Conservation (phyloP, 2,888 invertebrate genomes). For the Eudemis profundana region DNA sequence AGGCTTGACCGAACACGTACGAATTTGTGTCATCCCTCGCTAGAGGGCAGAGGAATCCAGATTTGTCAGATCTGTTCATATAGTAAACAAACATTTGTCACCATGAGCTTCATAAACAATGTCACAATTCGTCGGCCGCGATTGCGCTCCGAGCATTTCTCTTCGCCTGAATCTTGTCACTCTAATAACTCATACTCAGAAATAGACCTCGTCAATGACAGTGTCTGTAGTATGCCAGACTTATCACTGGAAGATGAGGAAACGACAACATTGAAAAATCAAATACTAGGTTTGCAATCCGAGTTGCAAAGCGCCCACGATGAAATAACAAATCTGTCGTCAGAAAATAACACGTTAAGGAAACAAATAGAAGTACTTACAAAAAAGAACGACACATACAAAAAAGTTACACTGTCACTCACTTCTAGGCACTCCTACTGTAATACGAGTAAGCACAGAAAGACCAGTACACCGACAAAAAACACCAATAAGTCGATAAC, state of each 20-base stretch:
- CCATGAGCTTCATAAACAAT: background rate
- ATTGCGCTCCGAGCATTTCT: background rate
- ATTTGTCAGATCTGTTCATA: too few relatives aligned
- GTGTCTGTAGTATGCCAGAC: constrained; percentile 9
- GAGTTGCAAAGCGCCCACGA: constrained; percentile 12
- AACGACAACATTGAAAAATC: constrained; percentile 2
- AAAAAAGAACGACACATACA: constrained; percentile 7
- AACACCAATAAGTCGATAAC: background rate
- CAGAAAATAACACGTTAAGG: constrained; percentile 10
- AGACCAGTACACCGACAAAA: constrained; percentile 1
- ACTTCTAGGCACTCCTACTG: background rate
- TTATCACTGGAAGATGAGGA: background rate
- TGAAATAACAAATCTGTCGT: constrained; percentile 6
- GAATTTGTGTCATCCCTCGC: too few relatives aligned
- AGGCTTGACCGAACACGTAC: too few relatives aligned
- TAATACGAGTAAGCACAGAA: constrained; percentile 4
- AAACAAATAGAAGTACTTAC: constrained; percentile 1
- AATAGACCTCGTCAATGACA: constrained; percentile 7
- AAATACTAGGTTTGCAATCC: background rate
- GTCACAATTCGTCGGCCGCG: too few relatives aligned
- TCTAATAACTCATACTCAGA: background rate
- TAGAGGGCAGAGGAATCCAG: too few relatives aligned
- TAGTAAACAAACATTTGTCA: too few relatives aligned
- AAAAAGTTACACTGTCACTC: constrained; percentile 10
- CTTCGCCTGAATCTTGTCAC: constrained; percentile 8